Percentiles rank a stretch among this genome's conserved stretches.
phyloP scores from a whole-genome alignment of 1,140 invertebrate species.

The Brachystomella parvula region DNA sequence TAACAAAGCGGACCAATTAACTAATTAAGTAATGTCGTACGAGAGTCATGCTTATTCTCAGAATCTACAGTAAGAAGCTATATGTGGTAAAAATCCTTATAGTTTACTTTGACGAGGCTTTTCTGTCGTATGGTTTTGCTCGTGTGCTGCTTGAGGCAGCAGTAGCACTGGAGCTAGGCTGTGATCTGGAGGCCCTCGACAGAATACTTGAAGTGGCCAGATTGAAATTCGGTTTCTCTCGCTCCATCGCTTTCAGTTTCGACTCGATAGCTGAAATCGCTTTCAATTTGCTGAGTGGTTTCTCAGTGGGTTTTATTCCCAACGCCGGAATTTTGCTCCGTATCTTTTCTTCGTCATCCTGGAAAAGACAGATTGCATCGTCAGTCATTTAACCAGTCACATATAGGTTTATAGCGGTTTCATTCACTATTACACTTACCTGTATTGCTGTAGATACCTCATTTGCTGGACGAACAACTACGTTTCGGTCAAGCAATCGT shows the following conservation, averaged over 20 bases:
- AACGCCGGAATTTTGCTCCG: constrained; percentile 35
- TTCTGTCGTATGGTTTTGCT: no score
- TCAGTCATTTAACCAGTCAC: neutral
- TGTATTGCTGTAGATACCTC: constrained; percentile 39
- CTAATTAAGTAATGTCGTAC: no score
- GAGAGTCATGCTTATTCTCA: no score
- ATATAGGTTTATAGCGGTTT: no score
- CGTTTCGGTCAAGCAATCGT: constrained; percentile 40
- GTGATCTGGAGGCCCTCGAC: no score
- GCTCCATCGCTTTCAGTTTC: constrained; percentile 42
- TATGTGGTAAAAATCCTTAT: no score
- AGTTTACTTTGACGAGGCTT: no score
- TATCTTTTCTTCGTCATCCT: constrained; percentile 37
- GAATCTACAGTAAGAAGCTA: no score
- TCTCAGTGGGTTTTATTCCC: constrained; percentile 21
- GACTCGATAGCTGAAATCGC: constrained; percentile 44
- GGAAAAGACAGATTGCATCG: constrained; percentile 14
- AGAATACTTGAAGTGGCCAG: neutral
- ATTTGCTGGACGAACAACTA: constrained; percentile 37
- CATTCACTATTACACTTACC: constrained; percentile 12
- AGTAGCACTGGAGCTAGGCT: no score
- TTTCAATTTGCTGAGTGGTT: constrained; percentile 31
- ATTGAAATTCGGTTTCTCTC: constrained; percentile 17
- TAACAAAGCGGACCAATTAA: no score
- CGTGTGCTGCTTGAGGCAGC: no score